Base-by-base conservation (phyloP, 2,113 vertebrate genomes). In the Lutjanus erythropterus region DNA sequence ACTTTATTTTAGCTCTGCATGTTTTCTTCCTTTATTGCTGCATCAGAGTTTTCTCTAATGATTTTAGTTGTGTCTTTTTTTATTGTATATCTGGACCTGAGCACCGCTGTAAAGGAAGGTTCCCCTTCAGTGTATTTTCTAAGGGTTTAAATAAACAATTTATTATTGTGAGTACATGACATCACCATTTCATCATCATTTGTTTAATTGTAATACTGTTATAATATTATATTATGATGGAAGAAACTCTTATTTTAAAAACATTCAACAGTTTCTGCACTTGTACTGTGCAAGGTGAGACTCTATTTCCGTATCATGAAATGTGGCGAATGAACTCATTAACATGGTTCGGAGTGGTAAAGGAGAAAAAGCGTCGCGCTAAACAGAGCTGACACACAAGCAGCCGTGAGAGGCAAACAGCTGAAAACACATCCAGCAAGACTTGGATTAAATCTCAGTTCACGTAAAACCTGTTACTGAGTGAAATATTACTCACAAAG, bases 341-440 rank as follows among this genome's bases (percentile, higher is more conserved):
- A 25, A 41, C 12, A 6, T 15, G 29, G 33, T 52, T 50, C 31
- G 18, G 19, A 65, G 55, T 15, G 3, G 19, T 21, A 5, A 2
- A 52, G 1, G 21, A 3, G 29, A 68, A 44, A 53, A 42, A 74
- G 6, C 9, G 14, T 1, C 4, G 19, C 18, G 21, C 6, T 31
- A 11, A 68, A 35, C 19, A 7, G 16, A 59, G 44, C 2, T 41
- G 68, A 71, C 60, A 62, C 60, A 27, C 21, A 14, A 49, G 69
- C 81, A 62, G 70, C 41, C 5, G 7, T 21, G 61, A 35, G 33
- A 19, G 44, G 15, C 5, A 21, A 67, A 53, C 9, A 60, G 37
- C 41, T 44, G 33, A 59, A 52, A 75, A 74, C 35, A 31, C 39
- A 19, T 27, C 62, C 19, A 31, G 16, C 23, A 19, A 64, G 58